These are phyloP conservation scores for Drosophila putrida DNA, from an alignment of 2,888 invertebrate species.

Conservation along the genomic window DNA sequence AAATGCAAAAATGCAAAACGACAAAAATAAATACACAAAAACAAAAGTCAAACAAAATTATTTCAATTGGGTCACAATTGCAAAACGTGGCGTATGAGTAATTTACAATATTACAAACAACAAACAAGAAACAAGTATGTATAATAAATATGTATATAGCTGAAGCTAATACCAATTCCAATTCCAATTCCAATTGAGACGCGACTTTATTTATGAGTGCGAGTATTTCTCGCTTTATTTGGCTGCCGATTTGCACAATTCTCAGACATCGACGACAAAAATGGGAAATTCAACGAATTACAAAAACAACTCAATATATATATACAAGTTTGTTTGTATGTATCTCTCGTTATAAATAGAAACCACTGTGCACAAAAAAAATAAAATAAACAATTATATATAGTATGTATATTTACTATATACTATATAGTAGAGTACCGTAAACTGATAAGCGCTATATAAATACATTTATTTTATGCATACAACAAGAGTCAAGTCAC, in stretches of 20 bases:
- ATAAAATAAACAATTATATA: too few species aligned
- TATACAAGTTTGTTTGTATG: neutral
- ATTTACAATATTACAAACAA: conserved; percentile 37
- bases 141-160: neutral
- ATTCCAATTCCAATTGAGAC: conserved; percentile 51
- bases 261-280: conserved; percentile 23
- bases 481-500: conserved; percentile 17
- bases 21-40: conserved; percentile 1
- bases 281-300: conserved; percentile 32
- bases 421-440: conserved; percentile 25
- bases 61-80: conserved; percentile 59
- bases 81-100: conserved; percentile 56
- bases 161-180: conserved; percentile 46
- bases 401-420: too few species aligned
- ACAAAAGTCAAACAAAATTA: conserved; percentile 26
- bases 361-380: conserved; percentile 56
- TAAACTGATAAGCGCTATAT: conserved; percentile 61
- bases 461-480: conserved; percentile 58
- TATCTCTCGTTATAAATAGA: conserved; percentile 58
- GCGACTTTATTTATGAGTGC: conserved; percentile 32
- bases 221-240: conserved; percentile 11
- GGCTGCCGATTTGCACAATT: conserved; percentile 27
- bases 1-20: conserved; percentile 23
- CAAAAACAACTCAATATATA: conserved; percentile 6
- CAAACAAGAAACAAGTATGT: neutral